These are phyloP conservation scores for Eupleurogrammus muticus DNA, from an alignment of 2,797 vertebrate genomes.

Conservation along the genomic window DNA sequence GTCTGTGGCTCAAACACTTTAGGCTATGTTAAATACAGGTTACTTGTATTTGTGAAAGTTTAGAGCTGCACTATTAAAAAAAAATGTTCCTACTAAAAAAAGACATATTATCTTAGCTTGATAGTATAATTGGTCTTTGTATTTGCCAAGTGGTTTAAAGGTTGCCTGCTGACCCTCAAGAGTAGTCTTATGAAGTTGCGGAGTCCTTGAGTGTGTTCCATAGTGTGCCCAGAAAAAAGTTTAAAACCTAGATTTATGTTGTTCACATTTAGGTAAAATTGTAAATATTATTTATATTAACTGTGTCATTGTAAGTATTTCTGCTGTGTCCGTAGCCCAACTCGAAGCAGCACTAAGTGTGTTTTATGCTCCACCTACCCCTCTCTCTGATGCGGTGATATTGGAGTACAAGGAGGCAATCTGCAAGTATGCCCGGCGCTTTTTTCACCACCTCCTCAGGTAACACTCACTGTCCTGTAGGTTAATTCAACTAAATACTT, in stretches of 20 bases:
- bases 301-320: constrained; percentile 12
- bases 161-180: too few relatives aligned
- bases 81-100: too few relatives aligned
- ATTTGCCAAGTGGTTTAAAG: background rate
- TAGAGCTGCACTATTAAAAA: too few relatives aligned
- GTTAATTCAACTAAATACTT: constrained; percentile 1
- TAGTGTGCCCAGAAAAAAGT: too few relatives aligned
- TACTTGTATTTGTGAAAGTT: background rate
- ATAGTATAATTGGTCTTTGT: too few relatives aligned
- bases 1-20: background rate
- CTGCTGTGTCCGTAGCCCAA: constrained; percentile 84
- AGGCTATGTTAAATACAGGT: background rate
- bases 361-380: constrained; percentile 91
- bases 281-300: background rate
- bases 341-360: constrained; percentile 92
- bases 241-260: background rate
- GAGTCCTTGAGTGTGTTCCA: too few relatives aligned
- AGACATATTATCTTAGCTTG: background rate
- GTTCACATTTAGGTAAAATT: background rate
- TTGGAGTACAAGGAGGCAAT: constrained; percentile 92
- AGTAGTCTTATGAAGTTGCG: too few relatives aligned
- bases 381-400: constrained; percentile 88
- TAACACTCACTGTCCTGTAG: constrained; percentile 68
- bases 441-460: constrained; percentile 99
- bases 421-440: constrained; percentile 93